These are phyloP conservation scores for Poeciliopsis occidentalis DNA, from an alignment of 2,113 vertebrate genomes.

Conservation along the genomic window DNA sequence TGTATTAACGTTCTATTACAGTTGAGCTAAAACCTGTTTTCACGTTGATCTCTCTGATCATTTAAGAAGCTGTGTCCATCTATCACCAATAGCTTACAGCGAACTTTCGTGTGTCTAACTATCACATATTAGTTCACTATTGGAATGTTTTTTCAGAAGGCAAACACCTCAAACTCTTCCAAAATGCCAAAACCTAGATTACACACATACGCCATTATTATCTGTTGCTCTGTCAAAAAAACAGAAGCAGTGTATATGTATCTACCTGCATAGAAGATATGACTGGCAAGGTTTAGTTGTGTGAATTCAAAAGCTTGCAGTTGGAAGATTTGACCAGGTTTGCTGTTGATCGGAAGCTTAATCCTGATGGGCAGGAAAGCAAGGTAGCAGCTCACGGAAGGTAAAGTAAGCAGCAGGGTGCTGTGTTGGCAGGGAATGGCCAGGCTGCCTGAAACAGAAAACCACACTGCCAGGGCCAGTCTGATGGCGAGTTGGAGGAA, in stretches of 20 bases:
- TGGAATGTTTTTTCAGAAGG: not conserved
- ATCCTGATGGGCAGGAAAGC: conserved; percentile 5
- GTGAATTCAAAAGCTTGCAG: not conserved
- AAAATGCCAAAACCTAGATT: not conserved
- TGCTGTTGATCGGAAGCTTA: conserved; percentile 1
- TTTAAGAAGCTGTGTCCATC: not conserved
- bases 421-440: not conserved
- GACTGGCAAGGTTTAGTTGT: too few relatives aligned
- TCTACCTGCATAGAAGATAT: not conserved
- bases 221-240: not conserved
- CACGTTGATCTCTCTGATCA: not conserved
- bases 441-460: not conserved
- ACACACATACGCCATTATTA: not conserved
- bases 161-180: not conserved
- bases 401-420: not conserved
- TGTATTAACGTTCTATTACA: not conserved
- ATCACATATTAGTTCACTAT: not conserved
- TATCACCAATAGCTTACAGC: not conserved
- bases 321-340: not conserved
- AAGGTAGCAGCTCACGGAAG: not conserved
- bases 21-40: not conserved
- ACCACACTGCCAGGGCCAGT: not conserved
- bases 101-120: not conserved
- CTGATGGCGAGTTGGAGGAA: not conserved
- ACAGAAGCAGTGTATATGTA: not conserved